Conservation (phyloP, 2,888 invertebrate genomes). For the Gibbula magus region DNA sequence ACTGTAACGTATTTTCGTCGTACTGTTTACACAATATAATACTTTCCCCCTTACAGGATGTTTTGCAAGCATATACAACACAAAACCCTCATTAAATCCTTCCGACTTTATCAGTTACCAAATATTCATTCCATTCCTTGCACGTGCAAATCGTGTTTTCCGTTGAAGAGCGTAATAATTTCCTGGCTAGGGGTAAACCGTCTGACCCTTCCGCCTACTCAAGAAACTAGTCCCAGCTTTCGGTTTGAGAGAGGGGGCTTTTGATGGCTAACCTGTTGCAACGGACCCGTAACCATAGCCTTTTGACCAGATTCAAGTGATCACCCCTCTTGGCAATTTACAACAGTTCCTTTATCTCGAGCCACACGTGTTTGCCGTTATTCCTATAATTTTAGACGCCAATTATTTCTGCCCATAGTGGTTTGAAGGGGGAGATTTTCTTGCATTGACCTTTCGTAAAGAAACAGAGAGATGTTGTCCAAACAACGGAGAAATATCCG, state of each 20-base stretch:
- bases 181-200: constrained; percentile 9
- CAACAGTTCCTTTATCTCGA: constrained; percentile 11
- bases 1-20: neutral
- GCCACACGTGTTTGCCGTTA: constrained; percentile 1
- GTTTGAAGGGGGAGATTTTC: neutral
- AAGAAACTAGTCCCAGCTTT: neutral
- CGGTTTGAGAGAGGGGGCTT: neutral
- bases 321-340: constrained; percentile 4
- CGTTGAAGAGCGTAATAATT: constrained; percentile 18
- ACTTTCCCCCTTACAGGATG: neutral
- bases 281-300: neutral
- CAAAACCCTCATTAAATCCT: neutral
- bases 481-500: constrained; percentile 2
- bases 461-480: constrained; percentile 8
- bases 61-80: neutral
- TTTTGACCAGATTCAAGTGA: neutral
- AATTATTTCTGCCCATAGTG: neutral
- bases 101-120: constrained; percentile 8
- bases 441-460: constrained; percentile 16
- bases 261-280: constrained; percentile 1
- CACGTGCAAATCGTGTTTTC: neutral
- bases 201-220: constrained; percentile 8
- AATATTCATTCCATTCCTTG: neutral
- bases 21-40: neutral
- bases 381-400: constrained; percentile 10